Evolutionary conservation across 2,113 vertebrate species (phyloP).

Genomic region (Lota lota): DNA sequence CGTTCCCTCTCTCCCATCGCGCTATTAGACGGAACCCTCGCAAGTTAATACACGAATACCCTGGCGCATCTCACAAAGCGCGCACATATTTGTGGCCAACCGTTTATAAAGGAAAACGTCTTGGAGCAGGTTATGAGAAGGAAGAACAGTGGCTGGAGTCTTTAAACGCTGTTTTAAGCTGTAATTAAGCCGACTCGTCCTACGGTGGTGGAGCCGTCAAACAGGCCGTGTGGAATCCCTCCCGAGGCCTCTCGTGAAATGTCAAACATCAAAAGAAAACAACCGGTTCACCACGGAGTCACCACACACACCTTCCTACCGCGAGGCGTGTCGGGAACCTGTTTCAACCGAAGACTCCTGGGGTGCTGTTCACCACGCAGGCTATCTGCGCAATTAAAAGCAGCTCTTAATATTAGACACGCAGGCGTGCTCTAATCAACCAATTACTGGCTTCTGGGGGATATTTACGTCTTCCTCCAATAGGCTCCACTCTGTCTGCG

Average conservation of each 20-base stretch:
- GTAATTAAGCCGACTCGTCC: slow-evolving; percentile 21
- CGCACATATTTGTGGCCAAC: not conserved
- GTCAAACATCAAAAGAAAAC: slow-evolving; percentile 79
- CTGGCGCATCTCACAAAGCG: slow-evolving; percentile 13
- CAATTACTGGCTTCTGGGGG: no score
- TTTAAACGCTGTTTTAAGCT: not conserved
- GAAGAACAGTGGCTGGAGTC: no score
- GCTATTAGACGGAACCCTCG: not conserved
- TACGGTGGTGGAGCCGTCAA: slow-evolving; percentile 78
- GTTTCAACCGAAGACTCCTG: slow-evolving; percentile 21
- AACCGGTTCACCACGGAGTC: slow-evolving; percentile 80
- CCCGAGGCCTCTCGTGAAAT: slow-evolving; percentile 61
- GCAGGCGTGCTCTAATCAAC: no score
- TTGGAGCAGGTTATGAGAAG: no score
- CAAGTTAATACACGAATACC: slow-evolving; percentile 36
- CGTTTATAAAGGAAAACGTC: no score
- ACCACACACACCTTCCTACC: slow-evolving; percentile 55
- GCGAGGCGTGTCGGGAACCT: slow-evolving; percentile 42
- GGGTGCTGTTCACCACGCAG: not conserved
- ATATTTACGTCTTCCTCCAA: no score
- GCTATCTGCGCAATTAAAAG: slow-evolving; percentile 4
- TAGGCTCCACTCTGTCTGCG: no score
- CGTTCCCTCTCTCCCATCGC: not conserved
- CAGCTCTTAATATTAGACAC: no score
- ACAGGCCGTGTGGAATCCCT: slow-evolving; percentile 82